phyloP scores from a whole-genome alignment of 2,113 vertebrate species.

The Gracilinanus agilis region DNA sequence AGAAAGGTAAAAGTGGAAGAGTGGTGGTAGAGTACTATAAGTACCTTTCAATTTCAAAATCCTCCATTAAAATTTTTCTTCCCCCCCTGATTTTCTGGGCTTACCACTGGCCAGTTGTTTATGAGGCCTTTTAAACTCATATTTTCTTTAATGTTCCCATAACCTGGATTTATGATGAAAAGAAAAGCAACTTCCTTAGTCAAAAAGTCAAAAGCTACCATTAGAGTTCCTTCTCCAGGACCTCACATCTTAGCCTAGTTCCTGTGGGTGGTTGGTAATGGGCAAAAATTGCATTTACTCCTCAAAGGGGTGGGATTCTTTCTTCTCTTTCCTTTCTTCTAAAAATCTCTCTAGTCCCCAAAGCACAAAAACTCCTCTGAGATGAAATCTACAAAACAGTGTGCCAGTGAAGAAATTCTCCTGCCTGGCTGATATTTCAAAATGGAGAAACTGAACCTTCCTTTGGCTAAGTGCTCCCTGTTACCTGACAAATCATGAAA shows the following conservation, averaged over 20 bases:
- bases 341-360: slow-evolving; percentile 40
- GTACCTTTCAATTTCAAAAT: no score
- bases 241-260: not conserved
- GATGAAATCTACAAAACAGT: slow-evolving; percentile 59
- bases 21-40: no score
- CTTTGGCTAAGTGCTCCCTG: slow-evolving; percentile 22
- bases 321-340: not conserved
- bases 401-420: slow-evolving; percentile 35
- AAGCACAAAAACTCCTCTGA: accelerated
- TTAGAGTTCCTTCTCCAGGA: not conserved
- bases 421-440: slow-evolving; percentile 38
- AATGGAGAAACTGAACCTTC: slow-evolving; percentile 39
- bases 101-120: not conserved
- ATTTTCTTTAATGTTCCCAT: not conserved
- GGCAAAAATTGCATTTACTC: not conserved
- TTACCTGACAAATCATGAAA: slow-evolving; percentile 48
- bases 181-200: not conserved
- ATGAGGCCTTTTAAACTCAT: not conserved
- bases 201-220: not conserved
- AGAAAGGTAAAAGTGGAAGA: no score
- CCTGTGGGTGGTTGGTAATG: not conserved
- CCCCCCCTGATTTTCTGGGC: not conserved
- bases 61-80: no score
- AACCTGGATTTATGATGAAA: not conserved
- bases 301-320: not conserved